Conservation (phyloP, 2,797 vertebrate species). For the Momotus momota region DNA sequence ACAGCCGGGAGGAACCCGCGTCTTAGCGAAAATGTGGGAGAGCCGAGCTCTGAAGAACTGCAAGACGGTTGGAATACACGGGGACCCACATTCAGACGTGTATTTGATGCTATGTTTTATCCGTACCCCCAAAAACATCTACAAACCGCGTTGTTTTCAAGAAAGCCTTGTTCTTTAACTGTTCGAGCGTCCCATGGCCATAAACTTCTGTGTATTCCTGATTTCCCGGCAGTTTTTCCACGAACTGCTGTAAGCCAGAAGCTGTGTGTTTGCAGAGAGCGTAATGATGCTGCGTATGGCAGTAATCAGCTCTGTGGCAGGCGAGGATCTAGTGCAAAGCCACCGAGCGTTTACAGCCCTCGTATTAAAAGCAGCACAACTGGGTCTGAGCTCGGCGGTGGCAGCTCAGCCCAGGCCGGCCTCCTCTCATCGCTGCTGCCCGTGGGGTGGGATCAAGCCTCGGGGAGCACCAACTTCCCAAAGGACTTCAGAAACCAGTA, state of each 20-base stretch:
- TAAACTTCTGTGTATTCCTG: background rate
- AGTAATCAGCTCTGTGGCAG: background rate
- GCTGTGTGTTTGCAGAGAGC: background rate
- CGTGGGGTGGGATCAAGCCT: fast-evolving
- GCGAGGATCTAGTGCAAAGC: background rate
- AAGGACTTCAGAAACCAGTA: background rate
- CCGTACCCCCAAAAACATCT: background rate
- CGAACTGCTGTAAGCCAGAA: background rate
- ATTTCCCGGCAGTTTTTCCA: background rate
- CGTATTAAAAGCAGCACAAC: background rate
- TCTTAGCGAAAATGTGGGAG: background rate
- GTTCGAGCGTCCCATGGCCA: fast-evolving
- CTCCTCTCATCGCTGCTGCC: background rate
- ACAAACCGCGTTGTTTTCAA: background rate
- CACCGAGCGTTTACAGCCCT: fast-evolving
- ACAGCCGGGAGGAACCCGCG: background rate
- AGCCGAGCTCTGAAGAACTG: background rate
- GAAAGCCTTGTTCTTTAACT: background rate
- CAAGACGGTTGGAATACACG: too few relatives aligned
- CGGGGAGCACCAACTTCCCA: background rate
- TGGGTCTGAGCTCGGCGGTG: background rate
- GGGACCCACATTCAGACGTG: background rate
- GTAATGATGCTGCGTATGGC: background rate
- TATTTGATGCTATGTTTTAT: background rate
- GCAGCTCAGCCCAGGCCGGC: background rate